Evolutionary conservation across 2,113 vertebrate genomes (phyloP).

Genomic region (Varanus komodoensis): DNA sequence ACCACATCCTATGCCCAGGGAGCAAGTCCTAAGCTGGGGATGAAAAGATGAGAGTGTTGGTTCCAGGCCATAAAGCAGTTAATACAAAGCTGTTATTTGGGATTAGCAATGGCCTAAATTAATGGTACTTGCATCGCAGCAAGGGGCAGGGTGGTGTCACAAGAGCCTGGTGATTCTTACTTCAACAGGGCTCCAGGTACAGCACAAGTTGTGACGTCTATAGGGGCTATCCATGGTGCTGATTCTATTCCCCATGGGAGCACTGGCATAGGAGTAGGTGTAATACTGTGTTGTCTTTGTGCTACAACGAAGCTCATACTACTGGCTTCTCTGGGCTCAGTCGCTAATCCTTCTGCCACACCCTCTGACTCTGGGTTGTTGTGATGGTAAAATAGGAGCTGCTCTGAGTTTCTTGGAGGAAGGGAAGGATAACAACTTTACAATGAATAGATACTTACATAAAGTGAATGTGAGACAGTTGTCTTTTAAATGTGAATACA

Average conservation of each 20-base stretch:
- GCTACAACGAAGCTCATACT: background rate
- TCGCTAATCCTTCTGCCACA: background rate
- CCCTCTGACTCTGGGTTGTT: background rate
- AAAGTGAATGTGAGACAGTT: background rate
- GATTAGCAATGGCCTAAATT: too few species aligned
- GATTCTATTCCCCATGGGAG: too few species aligned
- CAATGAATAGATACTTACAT: background rate
- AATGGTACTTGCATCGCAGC: background rate
- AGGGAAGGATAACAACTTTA: background rate
- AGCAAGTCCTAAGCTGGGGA: too few species aligned
- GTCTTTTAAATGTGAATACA: background rate
- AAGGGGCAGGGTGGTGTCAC: background rate
- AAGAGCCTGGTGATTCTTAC: too few species aligned
- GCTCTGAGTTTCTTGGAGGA: background rate
- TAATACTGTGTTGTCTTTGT: background rate
- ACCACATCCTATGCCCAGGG: too few species aligned
- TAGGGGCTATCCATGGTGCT: too few species aligned
- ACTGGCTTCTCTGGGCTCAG: background rate
- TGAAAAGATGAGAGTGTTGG: too few species aligned
- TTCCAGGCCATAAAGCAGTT: too few species aligned
- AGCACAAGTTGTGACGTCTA: too few species aligned
- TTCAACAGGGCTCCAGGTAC: too few species aligned
- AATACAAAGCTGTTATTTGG: too few species aligned
- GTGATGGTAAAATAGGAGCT: background rate
- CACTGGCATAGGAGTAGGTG: too few species aligned